Base-by-base conservation (phyloP, 2,888 invertebrate genomes). In the Ceratothoa steindachneri region DNA sequence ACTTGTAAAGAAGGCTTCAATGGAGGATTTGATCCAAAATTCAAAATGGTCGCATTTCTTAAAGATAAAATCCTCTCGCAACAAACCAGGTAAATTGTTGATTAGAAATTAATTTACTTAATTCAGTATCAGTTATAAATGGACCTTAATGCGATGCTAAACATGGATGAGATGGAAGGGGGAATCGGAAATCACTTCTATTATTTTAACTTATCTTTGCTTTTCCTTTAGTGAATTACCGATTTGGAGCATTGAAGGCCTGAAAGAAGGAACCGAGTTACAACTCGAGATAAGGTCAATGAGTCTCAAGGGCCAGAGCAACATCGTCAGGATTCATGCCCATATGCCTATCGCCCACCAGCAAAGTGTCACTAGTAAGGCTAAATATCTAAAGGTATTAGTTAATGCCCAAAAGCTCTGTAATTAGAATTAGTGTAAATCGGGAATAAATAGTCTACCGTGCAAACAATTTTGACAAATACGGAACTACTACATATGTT, bases 1-100 rank as follows among this genome's bases (percentile, higher is more conserved):
- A 51, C 41, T 15, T 71, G 71, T 24, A 66, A 24, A 0, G 66
- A 65, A 51, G 71, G 71, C 1, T 71, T 71, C 52, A 51, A 71
- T 30, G 71, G 71, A 0, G 71, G 71, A 19, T 51, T 71, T 22
- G 27, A 41, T 0, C 71, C 65, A 27, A 30, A 66, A 24, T 71
- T 71, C 52, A n/a, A 31, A 15, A 27, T 71, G 5, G 27, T 41
- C 7, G 71, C 71, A 15, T 71, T 64, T 30, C 66, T 52, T 41
- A 71, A 66, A 41, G 66, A 66, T n/a, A 41, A 51, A 7, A 28
- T 71, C 1, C 27, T 71, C 5, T 64, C 71, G 3, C 65, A 71
- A 30, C 51, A 65, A 28, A 66, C 71, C 5, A 71, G 71, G 71
- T 71, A 9, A 65, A 28, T 41, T 41, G 5, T 41, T 41, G 41